phyloP scores from a whole-genome alignment of 1,140 invertebrate genomes.

The Scaptomyza graminum region DNA sequence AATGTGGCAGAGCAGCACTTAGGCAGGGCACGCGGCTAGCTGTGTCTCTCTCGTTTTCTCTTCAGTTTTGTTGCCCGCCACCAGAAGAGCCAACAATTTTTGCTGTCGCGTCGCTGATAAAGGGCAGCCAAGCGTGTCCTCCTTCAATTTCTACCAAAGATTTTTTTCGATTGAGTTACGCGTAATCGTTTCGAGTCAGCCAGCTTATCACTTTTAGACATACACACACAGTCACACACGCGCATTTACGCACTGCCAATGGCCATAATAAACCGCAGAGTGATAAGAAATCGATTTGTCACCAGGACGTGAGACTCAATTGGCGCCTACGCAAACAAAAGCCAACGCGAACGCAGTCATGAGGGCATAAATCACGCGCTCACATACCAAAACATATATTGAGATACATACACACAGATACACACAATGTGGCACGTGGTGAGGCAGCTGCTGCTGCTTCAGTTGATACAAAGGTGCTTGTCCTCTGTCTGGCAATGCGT shows the following conservation, averaged over 20 bases:
- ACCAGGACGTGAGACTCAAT: slow-evolving; percentile 74
- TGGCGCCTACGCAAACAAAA: slow-evolving; percentile 76
- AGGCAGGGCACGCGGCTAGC: slow-evolving; percentile 15
- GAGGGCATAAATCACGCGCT: slow-evolving; percentile 69
- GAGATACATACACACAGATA: too few relatives aligned
- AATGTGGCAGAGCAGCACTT: slow-evolving; percentile 45
- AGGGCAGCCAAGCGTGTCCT: slow-evolving; percentile 35
- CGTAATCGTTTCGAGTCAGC: slow-evolving; percentile 70
- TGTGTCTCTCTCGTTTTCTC: slow-evolving; percentile 13
- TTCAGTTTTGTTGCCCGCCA: slow-evolving; percentile 33
- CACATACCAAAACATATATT: slow-evolving; percentile 32
- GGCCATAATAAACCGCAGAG: slow-evolving; percentile 66
- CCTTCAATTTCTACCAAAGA: slow-evolving; percentile 4
- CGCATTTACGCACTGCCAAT: slow-evolving; percentile 28
- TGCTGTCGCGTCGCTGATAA: slow-evolving; percentile 65
- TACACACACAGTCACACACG: slow-evolving; percentile 20
- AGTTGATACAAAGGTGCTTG: slow-evolving; percentile 26
- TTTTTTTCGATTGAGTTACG: slow-evolving; percentile 74
- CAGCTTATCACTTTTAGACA: slow-evolving; percentile 51
- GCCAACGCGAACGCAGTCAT: slow-evolving; percentile 53
- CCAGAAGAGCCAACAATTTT: slow-evolving; percentile 57
- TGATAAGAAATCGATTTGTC: slow-evolving; percentile 82
- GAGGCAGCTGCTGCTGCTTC: slow-evolving; percentile 9
- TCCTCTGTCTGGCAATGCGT: slow-evolving; percentile 10
- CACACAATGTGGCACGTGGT: too few relatives aligned